Conservation (phyloP, 37 sponge, comb jelly and placozoan genomes). For the Aphrocallistes beatrix region DNA sequence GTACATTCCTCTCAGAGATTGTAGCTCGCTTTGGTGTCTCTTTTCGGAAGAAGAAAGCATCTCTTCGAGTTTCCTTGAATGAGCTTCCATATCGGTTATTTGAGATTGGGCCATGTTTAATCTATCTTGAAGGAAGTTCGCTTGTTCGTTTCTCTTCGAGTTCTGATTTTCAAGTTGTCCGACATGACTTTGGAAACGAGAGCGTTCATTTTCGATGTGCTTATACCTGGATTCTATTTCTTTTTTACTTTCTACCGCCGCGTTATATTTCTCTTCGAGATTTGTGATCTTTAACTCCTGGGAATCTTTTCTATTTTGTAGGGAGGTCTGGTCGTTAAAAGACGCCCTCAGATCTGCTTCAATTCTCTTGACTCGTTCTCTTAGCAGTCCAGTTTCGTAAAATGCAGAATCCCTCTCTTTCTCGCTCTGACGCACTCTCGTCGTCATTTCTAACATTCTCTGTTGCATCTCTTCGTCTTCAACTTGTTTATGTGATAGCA, state of each 20-base stretch:
- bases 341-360: background rate
- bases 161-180: background rate
- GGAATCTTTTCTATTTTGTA: background rate
- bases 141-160: background rate
- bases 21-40: conserved; percentile 1
- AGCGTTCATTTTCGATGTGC: background rate
- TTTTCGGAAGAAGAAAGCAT: conserved; percentile 13
- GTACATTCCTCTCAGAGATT: conserved; percentile 2
- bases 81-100: background rate
- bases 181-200: background rate
- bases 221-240: background rate
- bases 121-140: conserved; percentile 1
- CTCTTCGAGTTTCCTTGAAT: conserved; percentile 6
- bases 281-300: background rate
- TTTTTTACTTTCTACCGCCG: background rate
- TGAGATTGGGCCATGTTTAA: conserved; percentile 15
- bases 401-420: background rate
- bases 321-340: background rate
- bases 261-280: background rate
- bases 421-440: background rate
- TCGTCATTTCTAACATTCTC: background rate
- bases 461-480: background rate
- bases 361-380: background rate
- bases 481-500: background rate
- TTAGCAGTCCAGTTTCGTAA: background rate